Percentiles rank a stretch among this genome's conserved stretches.
phyloP scores from a whole-genome alignment of 2,113 vertebrate genomes.

The Isurus oxyrinchus region DNA sequence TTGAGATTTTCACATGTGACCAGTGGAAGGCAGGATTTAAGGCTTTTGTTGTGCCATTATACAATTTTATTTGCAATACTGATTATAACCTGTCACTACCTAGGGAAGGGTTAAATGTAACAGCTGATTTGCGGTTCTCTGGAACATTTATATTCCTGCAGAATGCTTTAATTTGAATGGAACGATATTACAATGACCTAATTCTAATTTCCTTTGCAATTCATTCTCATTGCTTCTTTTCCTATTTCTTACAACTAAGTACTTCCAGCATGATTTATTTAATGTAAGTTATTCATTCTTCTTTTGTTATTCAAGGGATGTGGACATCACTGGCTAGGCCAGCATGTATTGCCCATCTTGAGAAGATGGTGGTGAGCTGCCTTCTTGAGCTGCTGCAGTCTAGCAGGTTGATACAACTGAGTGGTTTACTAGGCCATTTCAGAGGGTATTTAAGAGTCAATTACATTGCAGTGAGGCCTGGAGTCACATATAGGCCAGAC shows the following conservation, averaged over 20 bases:
- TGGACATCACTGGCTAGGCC: no score
- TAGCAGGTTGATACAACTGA: no score
- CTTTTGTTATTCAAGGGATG: no score
- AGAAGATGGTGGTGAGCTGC: no score
- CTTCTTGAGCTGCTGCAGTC: no score
- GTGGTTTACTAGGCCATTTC: no score
- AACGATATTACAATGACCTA: background rate
- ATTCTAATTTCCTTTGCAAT: slow-evolving; percentile 13
- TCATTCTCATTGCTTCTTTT: background rate
- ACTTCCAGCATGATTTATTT: background rate
- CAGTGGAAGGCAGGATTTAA: background rate
- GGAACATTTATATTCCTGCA: background rate
- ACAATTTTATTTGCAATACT: background rate
- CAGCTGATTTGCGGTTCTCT: background rate
- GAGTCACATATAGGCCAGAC: no score
- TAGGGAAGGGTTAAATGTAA: background rate
- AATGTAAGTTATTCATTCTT: background rate
- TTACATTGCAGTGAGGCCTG: no score
- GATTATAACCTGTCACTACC: background rate
- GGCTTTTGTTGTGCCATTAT: background rate
- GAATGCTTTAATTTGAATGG: background rate
- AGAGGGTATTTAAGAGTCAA: no score
- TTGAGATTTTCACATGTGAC: background rate
- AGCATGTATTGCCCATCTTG: no score
- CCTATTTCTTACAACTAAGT: background rate